Evolutionary conservation across 2,888 invertebrate genomes (phyloP).

Genomic region (Leucania comma): DNA sequence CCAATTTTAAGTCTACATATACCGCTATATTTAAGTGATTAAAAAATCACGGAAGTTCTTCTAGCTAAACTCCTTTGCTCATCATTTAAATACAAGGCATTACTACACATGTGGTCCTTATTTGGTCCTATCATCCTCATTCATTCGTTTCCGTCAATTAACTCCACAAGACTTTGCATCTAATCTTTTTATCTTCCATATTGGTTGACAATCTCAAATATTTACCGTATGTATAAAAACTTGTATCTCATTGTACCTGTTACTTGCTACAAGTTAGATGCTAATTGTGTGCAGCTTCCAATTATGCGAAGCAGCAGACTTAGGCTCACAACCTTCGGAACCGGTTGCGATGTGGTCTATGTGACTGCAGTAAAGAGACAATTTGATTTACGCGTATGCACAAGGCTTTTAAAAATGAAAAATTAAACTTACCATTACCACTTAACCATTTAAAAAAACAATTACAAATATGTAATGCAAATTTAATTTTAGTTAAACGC

Average conservation of each 20-base stretch:
- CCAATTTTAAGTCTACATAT: neutral
- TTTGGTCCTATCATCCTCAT: constrained; percentile 24
- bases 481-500: neutral
- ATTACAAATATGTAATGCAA: too few relatives aligned
- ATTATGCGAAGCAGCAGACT: constrained; percentile 34
- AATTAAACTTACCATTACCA: neutral
- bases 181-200: constrained; percentile 27
- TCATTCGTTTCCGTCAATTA: constrained; percentile 37
- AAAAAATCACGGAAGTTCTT: constrained; percentile 5
- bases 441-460: too few relatives aligned
- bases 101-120: constrained; percentile 27
- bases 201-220: constrained; percentile 10
- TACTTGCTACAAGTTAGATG: constrained; percentile 28
- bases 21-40: constrained; percentile 14
- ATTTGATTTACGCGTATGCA: constrained; percentile 13
- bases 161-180: constrained; percentile 22
- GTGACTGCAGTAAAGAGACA: constrained; percentile 10
- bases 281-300: constrained; percentile 42
- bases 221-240: constrained; percentile 40
- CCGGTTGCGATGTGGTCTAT: constrained; percentile 31
- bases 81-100: constrained; percentile 26
- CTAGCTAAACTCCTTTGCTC: neutral
- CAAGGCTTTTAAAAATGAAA: too few relatives aligned
- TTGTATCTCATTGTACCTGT: constrained; percentile 23
- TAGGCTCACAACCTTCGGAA: constrained; percentile 31